Conservation (phyloP, 1,140 invertebrate genomes). For the Matsumurasca onukii region DNA sequence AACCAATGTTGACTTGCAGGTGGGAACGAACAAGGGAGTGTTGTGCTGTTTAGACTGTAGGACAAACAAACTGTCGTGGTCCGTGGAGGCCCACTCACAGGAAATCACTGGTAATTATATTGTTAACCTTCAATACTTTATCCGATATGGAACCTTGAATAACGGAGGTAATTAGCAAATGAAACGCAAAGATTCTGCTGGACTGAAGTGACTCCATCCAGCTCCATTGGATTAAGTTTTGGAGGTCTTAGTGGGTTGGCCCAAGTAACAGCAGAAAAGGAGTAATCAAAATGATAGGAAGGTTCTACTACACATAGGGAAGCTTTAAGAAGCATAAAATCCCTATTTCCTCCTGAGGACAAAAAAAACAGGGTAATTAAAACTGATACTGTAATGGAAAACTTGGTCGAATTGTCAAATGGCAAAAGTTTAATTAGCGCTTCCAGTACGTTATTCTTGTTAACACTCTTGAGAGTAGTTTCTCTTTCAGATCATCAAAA, state of each 20-base stretch:
- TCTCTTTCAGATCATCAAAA: no score
- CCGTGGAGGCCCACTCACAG: slow-evolving; percentile 73
- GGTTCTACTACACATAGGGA: no score
- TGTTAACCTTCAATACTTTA: not conserved
- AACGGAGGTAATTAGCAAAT: not conserved
- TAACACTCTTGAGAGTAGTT: no score
- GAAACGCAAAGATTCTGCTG: not conserved
- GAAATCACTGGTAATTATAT: slow-evolving; percentile 64
- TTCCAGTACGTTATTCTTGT: no score
- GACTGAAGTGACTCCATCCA: not conserved
- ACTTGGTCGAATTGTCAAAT: no score
- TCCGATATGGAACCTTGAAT: not conserved
- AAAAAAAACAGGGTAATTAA: no score
- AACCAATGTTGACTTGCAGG: slow-evolving; percentile 60
- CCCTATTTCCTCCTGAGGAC: no score
- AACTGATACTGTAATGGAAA: no score
- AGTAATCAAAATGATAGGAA: not conserved
- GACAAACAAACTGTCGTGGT: slow-evolving; percentile 70
- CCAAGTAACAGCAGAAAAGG: not conserved
- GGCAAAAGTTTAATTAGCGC: no score
- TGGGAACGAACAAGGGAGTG: slow-evolving; percentile 75
- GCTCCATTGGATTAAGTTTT: not conserved
- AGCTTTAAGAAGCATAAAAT: no score
- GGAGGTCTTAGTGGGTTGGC: not conserved
- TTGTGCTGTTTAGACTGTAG: slow-evolving; percentile 80